A percentile compares a stretch with the other conserved stretches of the same genome.
These are phyloP conservation scores for Empis livida DNA, from an alignment of 2,888 invertebrate genomes.

Conservation along the genomic window DNA sequence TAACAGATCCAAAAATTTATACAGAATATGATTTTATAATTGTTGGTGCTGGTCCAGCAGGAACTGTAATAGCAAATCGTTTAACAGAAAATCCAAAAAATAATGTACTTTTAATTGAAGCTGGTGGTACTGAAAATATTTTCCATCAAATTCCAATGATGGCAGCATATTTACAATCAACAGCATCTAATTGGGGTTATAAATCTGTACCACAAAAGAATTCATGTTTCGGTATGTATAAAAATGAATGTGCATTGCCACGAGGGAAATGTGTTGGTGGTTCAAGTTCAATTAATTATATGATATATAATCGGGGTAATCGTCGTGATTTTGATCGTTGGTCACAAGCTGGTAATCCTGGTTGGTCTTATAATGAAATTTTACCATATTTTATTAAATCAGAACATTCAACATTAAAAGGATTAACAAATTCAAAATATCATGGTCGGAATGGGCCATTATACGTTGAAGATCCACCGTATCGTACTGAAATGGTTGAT, in stretches of 20 bases:
- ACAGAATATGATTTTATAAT: conserved; percentile 70
- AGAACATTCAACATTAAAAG: conserved; percentile 33
- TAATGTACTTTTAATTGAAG: conserved; percentile 40
- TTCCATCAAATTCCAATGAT: conserved; percentile 27
- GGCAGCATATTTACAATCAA: conserved; percentile 26
- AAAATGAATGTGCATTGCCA: conserved; percentile 36
- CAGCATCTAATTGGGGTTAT: conserved; percentile 57
- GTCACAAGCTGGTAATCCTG: conserved; percentile 53
- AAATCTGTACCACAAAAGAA: conserved; percentile 49
- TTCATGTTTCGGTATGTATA: conserved; percentile 41
- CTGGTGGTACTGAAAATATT: conserved; percentile 37
- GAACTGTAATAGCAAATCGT: conserved; percentile 38
- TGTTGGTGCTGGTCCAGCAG: conserved; percentile 76
- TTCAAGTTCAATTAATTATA: conserved; percentile 47
- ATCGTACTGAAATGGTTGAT: conserved; percentile 37
- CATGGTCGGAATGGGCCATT: conserved; percentile 49
- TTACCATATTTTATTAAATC: conserved; percentile 47
- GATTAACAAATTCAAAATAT: conserved; percentile 38
- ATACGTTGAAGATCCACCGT: conserved; percentile 46
- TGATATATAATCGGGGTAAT: conserved; percentile 65
- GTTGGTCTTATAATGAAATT: conserved; percentile 57
- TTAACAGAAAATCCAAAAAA: conserved; percentile 35
- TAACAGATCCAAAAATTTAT: conserved; percentile 54
- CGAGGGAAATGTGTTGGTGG: conserved; percentile 48
- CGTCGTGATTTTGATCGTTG: conserved; percentile 57